Conservation (phyloP, 2,113 vertebrate species). For the Cyanoramphus novaezelandiae region DNA sequence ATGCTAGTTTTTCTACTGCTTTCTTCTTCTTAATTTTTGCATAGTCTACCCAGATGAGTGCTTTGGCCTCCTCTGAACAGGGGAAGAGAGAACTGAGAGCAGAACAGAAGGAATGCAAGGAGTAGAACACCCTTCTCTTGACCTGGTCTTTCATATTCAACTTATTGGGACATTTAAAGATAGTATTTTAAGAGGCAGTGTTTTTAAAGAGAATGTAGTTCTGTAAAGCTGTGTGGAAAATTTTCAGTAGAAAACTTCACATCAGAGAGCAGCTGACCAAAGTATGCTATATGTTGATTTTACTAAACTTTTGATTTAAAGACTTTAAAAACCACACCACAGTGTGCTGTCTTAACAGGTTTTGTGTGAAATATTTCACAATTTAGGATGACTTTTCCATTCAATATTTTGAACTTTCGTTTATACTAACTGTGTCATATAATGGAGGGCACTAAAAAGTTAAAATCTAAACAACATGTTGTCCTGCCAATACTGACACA, state of each 20-base stretch:
- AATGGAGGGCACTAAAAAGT: background rate
- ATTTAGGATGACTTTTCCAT: conserved; percentile 6
- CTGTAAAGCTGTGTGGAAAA: background rate
- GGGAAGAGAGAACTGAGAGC: background rate
- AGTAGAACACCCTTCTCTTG: background rate
- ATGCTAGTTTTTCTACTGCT: background rate
- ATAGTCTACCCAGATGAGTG: background rate
- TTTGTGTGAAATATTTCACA: background rate
- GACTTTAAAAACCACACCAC: background rate
- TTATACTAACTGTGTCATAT: background rate
- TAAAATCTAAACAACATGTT: conserved; percentile 15
- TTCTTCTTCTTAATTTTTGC: background rate
- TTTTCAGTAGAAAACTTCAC: background rate
- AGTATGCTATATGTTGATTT: background rate
- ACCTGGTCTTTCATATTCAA: background rate
- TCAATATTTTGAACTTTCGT: background rate
- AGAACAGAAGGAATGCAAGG: background rate
- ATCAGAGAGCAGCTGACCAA: background rate
- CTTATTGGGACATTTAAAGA: background rate
- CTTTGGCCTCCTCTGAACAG: background rate
- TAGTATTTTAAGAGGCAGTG: background rate
- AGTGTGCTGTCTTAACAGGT: background rate
- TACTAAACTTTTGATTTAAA: background rate
- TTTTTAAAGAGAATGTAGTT: background rate
- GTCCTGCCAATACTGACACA: conserved; percentile 42